A percentile compares a stretch with the other conserved stretches of the same genome.
phyloP scores from a whole-genome alignment of 2,113 vertebrate species.

The Mirza zaza region DNA sequence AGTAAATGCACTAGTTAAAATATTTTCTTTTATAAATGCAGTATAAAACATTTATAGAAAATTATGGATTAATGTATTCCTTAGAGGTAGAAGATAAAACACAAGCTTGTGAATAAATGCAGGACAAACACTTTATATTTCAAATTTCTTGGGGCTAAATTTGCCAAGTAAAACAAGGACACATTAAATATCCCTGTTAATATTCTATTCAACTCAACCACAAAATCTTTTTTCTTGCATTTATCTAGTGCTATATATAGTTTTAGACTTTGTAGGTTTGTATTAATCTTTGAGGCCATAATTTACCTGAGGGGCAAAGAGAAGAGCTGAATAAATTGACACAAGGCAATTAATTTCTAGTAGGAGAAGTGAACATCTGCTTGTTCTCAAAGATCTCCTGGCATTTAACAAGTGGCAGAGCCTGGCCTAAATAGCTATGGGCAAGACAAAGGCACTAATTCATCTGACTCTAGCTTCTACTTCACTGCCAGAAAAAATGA shows the following conservation, averaged over 20 bases:
- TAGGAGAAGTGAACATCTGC: neutral
- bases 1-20: neutral
- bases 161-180: constrained; percentile 39
- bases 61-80: neutral
- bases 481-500: neutral
- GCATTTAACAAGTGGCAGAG: constrained; percentile 52
- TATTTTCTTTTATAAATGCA: neutral
- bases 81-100: neutral
- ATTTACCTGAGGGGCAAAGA: neutral
- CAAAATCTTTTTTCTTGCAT: neutral
- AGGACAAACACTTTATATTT: neutral
- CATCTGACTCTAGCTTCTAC: constrained; percentile 38
- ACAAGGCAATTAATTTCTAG: constrained; percentile 40
- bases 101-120: neutral
- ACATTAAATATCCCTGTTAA: constrained; percentile 42
- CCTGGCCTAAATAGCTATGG: constrained; percentile 57
- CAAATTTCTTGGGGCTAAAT: constrained; percentile 34
- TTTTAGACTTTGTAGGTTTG: constrained; percentile 41
- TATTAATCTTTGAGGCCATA: neutral
- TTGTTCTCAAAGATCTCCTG: constrained; percentile 34
- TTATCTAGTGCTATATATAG: neutral
- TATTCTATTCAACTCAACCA: constrained; percentile 28
- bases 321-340: neutral
- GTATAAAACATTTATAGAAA: neutral
- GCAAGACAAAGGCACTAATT: constrained; percentile 61